A percentile compares a stretch with the other conserved stretches of the same genome.
Conservation (phyloP, 2,113 vertebrate genomes). For the Crotalus helleri region DNA sequence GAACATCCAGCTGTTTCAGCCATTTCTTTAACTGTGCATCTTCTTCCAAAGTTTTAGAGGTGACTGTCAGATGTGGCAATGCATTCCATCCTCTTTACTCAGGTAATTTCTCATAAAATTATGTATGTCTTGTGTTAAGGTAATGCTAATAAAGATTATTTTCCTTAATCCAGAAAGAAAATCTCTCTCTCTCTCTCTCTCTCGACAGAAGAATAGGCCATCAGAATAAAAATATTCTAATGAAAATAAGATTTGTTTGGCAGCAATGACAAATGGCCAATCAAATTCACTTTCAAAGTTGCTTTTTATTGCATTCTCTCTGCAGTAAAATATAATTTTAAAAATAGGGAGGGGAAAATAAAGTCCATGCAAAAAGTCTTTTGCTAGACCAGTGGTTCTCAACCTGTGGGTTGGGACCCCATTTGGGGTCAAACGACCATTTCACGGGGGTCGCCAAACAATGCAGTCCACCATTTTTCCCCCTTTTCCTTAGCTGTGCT, state of each 20-base stretch:
- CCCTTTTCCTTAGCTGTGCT: too few species aligned
- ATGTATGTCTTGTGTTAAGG: background rate
- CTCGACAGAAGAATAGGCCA: background rate
- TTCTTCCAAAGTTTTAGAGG: background rate
- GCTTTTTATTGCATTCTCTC: background rate
- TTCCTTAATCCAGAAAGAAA: background rate
- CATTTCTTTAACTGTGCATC: background rate
- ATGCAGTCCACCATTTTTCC: too few species aligned
- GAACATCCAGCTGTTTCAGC: background rate
- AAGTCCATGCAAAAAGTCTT: background rate
- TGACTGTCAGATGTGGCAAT: background rate
- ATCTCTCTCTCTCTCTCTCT: too few species aligned
- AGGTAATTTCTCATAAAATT: background rate
- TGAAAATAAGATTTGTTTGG: background rate
- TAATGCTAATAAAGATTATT: background rate
- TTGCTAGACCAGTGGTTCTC: background rate
- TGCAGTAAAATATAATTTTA: constrained; percentile 22
- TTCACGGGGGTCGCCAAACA: too few species aligned
- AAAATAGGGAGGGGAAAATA: background rate
- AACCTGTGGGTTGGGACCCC: too few species aligned
- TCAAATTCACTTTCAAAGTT: constrained; percentile 6
- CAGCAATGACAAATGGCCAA: constrained; percentile 2
- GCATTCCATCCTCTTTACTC: background rate
- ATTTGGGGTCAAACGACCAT: too few species aligned
- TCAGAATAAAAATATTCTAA: constrained; percentile 1